These are phyloP conservation scores for Protobothrops mucrosquamatus DNA, from an alignment of 2,113 vertebrate species.

Conservation along the genomic window DNA sequence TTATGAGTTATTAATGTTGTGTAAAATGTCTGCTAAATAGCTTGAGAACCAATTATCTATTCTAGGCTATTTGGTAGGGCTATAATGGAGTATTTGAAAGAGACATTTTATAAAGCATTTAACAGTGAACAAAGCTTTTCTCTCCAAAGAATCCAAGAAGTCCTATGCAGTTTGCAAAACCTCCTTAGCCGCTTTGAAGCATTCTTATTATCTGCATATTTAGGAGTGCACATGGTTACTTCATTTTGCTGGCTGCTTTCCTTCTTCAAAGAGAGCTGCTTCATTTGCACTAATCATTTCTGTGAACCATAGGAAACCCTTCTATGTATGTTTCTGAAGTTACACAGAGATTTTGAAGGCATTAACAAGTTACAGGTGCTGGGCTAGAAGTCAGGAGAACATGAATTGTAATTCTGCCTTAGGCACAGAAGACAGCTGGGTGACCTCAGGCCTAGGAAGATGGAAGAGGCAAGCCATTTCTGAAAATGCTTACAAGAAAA, in stretches of 20 bases:
- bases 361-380: not conserved
- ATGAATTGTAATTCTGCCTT: not conserved
- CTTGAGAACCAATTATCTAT: not conserved
- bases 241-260: not conserved
- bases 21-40: not conserved
- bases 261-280: not conserved
- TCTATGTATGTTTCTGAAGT: not conserved
- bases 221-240: not conserved
- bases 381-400: not conserved
- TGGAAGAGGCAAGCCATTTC: not conserved
- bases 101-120: not conserved
- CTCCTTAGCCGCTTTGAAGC: not conserved
- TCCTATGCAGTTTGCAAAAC: not conserved
- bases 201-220: not conserved
- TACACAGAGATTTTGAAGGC: not conserved
- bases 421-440: not conserved
- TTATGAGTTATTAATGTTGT: not conserved
- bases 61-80: not conserved
- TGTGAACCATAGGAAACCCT: not conserved
- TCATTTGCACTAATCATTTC: not conserved
- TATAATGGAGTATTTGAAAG: not conserved
- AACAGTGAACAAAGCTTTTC: not conserved
- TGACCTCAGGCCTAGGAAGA: not conserved
- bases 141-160: not conserved
- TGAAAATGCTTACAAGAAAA: not conserved